Percentiles rank a stretch among this genome's conserved stretches.
These are phyloP conservation scores for Tor tambroides DNA, from an alignment of 2,113 vertebrate species.

Conservation along the genomic window DNA sequence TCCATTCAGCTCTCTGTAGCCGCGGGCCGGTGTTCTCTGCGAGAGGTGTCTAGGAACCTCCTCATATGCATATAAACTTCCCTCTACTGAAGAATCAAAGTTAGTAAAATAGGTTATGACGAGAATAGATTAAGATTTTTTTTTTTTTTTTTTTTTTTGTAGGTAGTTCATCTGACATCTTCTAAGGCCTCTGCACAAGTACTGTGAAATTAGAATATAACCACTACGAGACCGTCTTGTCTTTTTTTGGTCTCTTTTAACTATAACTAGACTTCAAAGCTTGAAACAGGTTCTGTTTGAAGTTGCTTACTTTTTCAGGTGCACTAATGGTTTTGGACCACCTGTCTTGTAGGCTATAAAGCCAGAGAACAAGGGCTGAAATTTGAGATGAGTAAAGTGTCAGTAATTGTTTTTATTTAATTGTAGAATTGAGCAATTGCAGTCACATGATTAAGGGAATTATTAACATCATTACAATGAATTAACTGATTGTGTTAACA, in stretches of 20 bases:
- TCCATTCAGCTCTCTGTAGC: slow-evolving; percentile 70
- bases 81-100: slow-evolving; percentile 71
- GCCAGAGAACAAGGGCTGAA: neutral
- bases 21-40: slow-evolving; percentile 66
- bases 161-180: slow-evolving; percentile 56
- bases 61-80: slow-evolving; percentile 71
- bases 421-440: neutral
- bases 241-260: slow-evolving; percentile 49
- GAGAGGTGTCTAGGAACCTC: slow-evolving; percentile 70
- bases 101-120: slow-evolving; percentile 38
- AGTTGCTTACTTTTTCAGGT: slow-evolving; percentile 54
- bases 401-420: too few species aligned
- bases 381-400: neutral
- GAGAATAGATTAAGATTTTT: slow-evolving; percentile 18
- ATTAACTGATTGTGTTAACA: neutral
- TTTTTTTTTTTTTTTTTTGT: neutral
- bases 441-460: neutral
- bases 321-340: slow-evolving; percentile 32
- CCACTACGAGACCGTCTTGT: slow-evolving; percentile 46
- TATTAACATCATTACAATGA: neutral
- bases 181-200: slow-evolving; percentile 51
- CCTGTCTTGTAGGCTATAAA: slow-evolving; percentile 32
- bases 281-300: slow-evolving; percentile 61
- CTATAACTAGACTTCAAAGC: slow-evolving; percentile 65
- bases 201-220: slow-evolving; percentile 55